Evolutionary conservation across 2,888 invertebrate species (phyloP).

Genomic region (Drosophila pseudotakahashii): DNA sequence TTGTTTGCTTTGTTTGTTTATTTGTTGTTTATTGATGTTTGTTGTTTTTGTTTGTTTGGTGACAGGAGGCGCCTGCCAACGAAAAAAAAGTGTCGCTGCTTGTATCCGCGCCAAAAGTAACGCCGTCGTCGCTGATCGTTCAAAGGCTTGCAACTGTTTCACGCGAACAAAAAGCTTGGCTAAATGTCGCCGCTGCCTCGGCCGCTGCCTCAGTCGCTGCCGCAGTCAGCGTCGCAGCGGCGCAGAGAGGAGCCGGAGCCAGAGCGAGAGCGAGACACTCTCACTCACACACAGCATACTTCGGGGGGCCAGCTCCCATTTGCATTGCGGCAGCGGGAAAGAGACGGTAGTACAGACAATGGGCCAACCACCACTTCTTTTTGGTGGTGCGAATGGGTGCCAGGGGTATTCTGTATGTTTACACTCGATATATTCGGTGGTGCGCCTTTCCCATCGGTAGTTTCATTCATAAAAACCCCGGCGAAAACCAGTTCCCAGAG

Average conservation of each 20-base stretch:
- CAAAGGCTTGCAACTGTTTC: constrained; percentile 84
- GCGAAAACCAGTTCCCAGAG: constrained; percentile 60
- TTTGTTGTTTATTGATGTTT: constrained; percentile 17
- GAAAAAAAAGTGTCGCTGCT: constrained; percentile 56
- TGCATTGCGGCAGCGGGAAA: background rate
- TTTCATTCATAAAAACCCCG: constrained; percentile 68
- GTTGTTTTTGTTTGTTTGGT: constrained; percentile 23
- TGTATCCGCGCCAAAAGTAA: constrained; percentile 82
- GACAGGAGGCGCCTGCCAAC: constrained; percentile 62
- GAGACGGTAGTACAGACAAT: constrained; percentile 54
- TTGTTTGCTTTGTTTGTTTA: constrained; percentile 12
- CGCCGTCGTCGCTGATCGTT: constrained; percentile 83
- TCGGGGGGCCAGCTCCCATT: too few species aligned
- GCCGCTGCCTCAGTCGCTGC: constrained; percentile 30
- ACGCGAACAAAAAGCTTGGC: constrained; percentile 81
- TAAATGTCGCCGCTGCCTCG: constrained; percentile 55
- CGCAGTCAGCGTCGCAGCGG: constrained; percentile 5
- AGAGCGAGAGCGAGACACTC: constrained; percentile 10
- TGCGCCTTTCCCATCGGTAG: constrained; percentile 5
- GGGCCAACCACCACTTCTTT: background rate
- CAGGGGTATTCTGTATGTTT: too few species aligned
- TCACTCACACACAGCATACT: too few species aligned
- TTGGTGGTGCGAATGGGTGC: constrained; percentile 1
- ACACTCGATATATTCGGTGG: background rate
- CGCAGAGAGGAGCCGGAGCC: background rate